Evolutionary conservation across 2,113 vertebrate species (phyloP).

Genomic region (Tragelaphus strepsiceros): DNA sequence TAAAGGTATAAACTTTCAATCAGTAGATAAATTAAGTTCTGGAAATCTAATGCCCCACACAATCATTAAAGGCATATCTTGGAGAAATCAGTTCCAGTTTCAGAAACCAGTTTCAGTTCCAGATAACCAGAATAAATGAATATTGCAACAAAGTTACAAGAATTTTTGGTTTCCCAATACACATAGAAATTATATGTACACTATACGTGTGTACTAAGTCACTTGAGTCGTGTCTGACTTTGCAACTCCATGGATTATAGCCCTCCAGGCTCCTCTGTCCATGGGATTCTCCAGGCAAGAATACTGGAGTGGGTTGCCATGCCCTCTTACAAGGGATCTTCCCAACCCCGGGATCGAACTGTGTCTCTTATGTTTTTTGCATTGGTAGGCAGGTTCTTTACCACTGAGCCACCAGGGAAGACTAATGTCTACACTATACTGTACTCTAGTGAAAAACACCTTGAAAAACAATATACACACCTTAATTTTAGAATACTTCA

Average conservation of each 20-base stretch:
- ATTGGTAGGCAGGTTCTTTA: background rate
- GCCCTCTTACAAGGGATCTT: background rate
- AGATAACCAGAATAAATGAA: background rate
- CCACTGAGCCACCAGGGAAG: background rate
- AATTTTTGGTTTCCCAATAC: background rate
- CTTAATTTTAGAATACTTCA: background rate
- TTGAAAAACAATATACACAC: background rate
- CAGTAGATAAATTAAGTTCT: background rate
- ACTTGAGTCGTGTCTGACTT: background rate
- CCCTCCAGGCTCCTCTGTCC: background rate
- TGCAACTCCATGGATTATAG: background rate
- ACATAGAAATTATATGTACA: background rate
- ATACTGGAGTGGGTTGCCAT: background rate
- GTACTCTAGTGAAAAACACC: background rate
- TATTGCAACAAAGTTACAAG: background rate
- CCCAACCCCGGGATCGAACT: background rate
- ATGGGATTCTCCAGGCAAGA: background rate
- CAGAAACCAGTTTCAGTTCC: background rate
- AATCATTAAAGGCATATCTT: background rate
- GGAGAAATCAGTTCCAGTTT: background rate
- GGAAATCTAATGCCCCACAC: background rate
- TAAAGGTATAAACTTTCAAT: background rate
- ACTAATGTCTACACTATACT: background rate
- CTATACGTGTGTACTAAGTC: background rate
- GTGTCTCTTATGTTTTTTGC: background rate